Conservation (phyloP, 37 sponge, comb jelly and placozoan genomes). For the Oopsacas minuta region DNA sequence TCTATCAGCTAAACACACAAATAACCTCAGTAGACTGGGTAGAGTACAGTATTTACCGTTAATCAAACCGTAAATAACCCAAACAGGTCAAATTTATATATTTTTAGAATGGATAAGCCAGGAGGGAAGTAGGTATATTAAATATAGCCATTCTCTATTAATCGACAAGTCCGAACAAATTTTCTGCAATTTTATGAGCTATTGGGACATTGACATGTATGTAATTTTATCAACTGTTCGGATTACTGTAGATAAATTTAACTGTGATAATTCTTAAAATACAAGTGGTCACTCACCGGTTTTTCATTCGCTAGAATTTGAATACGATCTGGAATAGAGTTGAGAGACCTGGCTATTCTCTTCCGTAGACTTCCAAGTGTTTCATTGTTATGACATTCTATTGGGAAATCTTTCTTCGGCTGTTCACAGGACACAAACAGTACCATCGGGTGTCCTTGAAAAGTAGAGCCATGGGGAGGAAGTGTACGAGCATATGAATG, state of each 20-base stretch:
- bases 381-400: slow-evolving; percentile 69
- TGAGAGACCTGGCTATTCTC: slow-evolving; percentile 37
- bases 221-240: no score
- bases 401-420: slow-evolving; percentile 39
- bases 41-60: no score
- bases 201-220: no score
- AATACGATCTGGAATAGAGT: slow-evolving; percentile 35
- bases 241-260: background rate
- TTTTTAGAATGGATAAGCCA: background rate
- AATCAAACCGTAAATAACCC: no score
- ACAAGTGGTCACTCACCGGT: slow-evolving; percentile 51
- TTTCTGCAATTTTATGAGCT: no score
- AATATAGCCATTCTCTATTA: no score
- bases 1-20: slow-evolving; percentile 29
- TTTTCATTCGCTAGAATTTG: slow-evolving; percentile 41
- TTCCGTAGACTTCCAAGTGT: slow-evolving; percentile 47
- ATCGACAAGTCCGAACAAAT: no score
- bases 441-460: slow-evolving; percentile 60
- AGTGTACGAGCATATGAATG: slow-evolving; percentile 33
- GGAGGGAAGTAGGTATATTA: background rate
- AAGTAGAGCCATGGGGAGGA: slow-evolving; percentile 62
- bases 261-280: background rate
- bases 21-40: no score
- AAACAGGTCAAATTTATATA: no score
- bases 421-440: slow-evolving; percentile 41